A percentile compares a stretch with the other conserved stretches of the same genome.
phyloP scores from a whole-genome alignment of 2,888 invertebrate genomes.

The Mamestra brassicae region DNA sequence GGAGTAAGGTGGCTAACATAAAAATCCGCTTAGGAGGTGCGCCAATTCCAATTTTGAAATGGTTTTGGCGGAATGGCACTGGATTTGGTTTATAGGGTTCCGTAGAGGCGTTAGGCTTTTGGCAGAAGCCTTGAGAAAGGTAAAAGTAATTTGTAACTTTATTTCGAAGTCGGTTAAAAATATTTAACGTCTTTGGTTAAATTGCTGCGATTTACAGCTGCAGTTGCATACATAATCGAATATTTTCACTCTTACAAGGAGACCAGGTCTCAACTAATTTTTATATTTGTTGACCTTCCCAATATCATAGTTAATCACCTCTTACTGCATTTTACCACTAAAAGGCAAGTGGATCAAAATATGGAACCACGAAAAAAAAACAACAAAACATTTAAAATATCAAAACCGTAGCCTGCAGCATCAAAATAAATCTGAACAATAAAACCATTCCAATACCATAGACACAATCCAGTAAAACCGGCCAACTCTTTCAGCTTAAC shows the following conservation, averaged over 20 bases:
- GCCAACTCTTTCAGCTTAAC: neutral
- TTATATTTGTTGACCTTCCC: neutral
- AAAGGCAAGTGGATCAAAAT: neutral
- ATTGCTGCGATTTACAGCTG: too few species aligned
- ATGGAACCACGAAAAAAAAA: neutral
- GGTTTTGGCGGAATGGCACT: slow-evolving; percentile 79
- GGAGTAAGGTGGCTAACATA: slow-evolving; percentile 66
- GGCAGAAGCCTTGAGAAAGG: neutral
- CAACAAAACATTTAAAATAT: neutral
- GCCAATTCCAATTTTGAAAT: slow-evolving; percentile 86
- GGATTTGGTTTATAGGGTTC: slow-evolving; percentile 72
- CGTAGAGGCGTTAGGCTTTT: slow-evolving; percentile 30
- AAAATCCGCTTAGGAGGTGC: slow-evolving; percentile 84
- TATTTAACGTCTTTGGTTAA: too few species aligned
- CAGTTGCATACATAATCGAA: too few species aligned
- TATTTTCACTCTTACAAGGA: too few species aligned
- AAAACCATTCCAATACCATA: slow-evolving; percentile 10
- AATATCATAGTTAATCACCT: neutral
- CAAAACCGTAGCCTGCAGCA: neutral
- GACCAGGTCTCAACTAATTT: too few species aligned
- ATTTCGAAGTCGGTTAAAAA: too few species aligned
- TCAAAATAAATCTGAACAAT: slow-evolving; percentile 3
- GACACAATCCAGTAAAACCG: slow-evolving; percentile 20
- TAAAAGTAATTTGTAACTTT: too few species aligned
- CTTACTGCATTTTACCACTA: neutral